Evolutionary conservation across 2,113 vertebrate genomes (phyloP).

Genomic region (Montifringilla adamsi): DNA sequence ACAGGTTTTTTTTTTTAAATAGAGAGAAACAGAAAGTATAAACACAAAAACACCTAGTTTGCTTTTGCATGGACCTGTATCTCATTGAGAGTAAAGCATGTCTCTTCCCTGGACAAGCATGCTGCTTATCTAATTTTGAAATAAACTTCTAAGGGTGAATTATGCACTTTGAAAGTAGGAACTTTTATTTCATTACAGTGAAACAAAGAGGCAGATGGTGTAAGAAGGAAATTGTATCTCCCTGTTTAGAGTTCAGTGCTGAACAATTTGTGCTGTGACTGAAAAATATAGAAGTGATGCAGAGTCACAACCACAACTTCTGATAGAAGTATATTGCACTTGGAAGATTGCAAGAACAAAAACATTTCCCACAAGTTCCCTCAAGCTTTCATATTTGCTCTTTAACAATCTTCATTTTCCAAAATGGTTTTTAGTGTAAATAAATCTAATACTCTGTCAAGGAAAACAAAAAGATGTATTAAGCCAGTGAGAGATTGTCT

Average conservation of each 20-base stretch:
- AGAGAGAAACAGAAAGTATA: background rate
- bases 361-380: background rate
- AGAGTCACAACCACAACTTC: background rate
- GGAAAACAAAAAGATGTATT: background rate
- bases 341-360: background rate
- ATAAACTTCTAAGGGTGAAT: background rate
- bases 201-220: background rate
- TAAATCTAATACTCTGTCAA: background rate
- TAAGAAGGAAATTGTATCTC: background rate
- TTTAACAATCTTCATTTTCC: background rate
- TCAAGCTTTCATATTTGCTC: background rate
- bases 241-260: background rate
- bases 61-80: background rate
- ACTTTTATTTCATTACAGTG: background rate
- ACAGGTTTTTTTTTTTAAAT: accelerated
- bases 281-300: background rate
- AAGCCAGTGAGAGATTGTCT: background rate
- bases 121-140: background rate
- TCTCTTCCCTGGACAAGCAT: background rate
- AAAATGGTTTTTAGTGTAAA: background rate
- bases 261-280: background rate
- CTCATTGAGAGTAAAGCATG: background rate
- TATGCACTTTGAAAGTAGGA: background rate
- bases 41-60: background rate
- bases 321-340: background rate